Percentiles rank a stretch among this genome's conserved stretches.
phyloP scores from a whole-genome alignment of 2,113 vertebrate genomes.

The Sardina pilchardus region DNA sequence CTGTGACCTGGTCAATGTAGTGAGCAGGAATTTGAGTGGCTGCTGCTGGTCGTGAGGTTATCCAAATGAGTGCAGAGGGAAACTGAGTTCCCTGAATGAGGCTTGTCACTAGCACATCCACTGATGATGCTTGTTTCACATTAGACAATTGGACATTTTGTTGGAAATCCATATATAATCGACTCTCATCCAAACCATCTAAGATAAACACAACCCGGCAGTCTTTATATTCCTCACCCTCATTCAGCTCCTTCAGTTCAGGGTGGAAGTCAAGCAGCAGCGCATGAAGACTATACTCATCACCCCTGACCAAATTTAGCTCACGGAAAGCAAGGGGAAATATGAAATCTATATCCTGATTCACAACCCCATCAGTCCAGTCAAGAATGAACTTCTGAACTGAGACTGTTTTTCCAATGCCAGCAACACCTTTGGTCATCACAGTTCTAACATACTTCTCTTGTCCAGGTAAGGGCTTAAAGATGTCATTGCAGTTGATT shows the following conservation, averaged over 20 bases:
- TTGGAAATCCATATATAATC: not conserved
- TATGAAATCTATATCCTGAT: not conserved
- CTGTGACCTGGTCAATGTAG: not conserved
- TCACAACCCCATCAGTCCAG: not conserved
- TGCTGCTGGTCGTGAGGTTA: not conserved
- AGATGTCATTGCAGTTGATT: not conserved
- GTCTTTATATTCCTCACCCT: not conserved
- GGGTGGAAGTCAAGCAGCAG: not conserved
- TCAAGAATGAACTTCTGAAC: constrained; percentile 6
- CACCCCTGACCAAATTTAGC: not conserved
- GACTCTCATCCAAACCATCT: not conserved
- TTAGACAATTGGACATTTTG: not conserved
- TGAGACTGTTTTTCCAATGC: constrained; percentile 15
- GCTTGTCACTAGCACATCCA: not conserved
- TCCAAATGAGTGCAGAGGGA: not conserved
- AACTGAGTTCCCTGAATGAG: not conserved
- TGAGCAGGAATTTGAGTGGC: not conserved
- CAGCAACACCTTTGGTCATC: not conserved
- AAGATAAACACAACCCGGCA: not conserved
- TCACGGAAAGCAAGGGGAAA: not conserved
- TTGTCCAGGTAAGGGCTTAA: not conserved
- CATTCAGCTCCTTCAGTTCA: not conserved
- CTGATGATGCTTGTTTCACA: not conserved
- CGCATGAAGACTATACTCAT: not conserved
- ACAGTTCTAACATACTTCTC: not conserved